A percentile compares a stretch with the other conserved stretches of the same genome.
Conservation (phyloP, 2,113 vertebrate genomes). For the Calidris pugnax region DNA sequence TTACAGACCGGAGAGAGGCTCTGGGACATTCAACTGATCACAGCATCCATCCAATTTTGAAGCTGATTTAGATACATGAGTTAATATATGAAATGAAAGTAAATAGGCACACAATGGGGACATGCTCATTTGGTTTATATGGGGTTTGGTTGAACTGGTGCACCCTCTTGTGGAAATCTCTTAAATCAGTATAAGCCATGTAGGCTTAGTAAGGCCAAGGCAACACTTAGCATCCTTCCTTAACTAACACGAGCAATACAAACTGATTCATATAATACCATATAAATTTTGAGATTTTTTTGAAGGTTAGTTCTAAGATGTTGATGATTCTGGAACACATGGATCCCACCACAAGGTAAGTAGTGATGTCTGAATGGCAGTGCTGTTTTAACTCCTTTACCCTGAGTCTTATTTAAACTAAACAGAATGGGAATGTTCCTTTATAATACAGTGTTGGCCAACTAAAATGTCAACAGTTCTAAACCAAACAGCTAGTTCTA, state of each 20-base stretch:
- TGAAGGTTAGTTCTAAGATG: neutral
- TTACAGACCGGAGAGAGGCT: neutral
- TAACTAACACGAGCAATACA: neutral
- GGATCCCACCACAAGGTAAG: neutral
- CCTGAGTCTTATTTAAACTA: neutral
- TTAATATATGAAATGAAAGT: neutral
- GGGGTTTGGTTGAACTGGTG: neutral
- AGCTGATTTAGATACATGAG: neutral
- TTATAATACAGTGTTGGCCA: neutral
- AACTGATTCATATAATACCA: fast-evolving
- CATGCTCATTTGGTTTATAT: fast-evolving
- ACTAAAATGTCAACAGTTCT: neutral
- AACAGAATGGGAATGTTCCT: neutral
- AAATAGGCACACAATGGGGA: neutral
- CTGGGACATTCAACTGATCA: neutral
- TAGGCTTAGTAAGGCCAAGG: neutral
- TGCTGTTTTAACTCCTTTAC: neutral
- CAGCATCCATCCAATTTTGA: neutral
- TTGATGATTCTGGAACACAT: neutral
- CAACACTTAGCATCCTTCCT: fast-evolving
- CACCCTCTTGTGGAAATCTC: slow-evolving; percentile 45
- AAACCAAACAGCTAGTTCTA: neutral
- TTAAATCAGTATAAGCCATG: neutral
- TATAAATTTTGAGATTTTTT: neutral
- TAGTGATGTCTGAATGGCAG: neutral